Conservation (phyloP, 2,113 vertebrate genomes). For the Thomomys bottae region DNA sequence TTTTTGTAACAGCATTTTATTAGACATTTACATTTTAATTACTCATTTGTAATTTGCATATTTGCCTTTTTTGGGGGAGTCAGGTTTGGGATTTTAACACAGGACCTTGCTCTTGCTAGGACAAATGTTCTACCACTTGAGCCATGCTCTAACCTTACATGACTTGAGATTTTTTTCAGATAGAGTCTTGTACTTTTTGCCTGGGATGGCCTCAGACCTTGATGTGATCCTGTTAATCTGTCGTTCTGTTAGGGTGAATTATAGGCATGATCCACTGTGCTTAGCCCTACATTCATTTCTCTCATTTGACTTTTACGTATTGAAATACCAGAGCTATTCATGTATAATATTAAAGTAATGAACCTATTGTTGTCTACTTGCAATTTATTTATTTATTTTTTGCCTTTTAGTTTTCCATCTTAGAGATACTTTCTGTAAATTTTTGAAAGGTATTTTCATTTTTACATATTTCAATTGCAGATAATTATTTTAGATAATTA, state of each 20-base stretch:
- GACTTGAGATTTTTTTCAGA: too few relatives aligned
- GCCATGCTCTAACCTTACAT: too few relatives aligned
- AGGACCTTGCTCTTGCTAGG: too few relatives aligned
- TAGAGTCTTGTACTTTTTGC: too few relatives aligned
- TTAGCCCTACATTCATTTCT: background rate
- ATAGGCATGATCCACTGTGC: too few relatives aligned
- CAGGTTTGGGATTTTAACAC: too few relatives aligned
- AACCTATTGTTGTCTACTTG: background rate
- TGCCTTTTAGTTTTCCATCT: background rate
- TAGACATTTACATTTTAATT: background rate
- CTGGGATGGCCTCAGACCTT: too few relatives aligned
- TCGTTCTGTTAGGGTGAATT: too few relatives aligned
- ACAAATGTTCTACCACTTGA: too few relatives aligned
- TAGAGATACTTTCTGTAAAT: background rate
- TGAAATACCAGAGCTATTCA: background rate
- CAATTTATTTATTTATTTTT: background rate
- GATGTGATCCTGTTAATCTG: too few relatives aligned
- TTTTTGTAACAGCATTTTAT: background rate
- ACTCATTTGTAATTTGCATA: too few relatives aligned
- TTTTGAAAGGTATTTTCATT: background rate
- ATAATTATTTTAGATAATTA: background rate
- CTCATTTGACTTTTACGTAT: constrained; percentile 10
- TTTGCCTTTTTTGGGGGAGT: too few relatives aligned
- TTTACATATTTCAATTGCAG: constrained; percentile 13
- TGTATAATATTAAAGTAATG: background rate